phyloP scores from a whole-genome alignment of 2,888 invertebrate species.

The Melanotus villosus region DNA sequence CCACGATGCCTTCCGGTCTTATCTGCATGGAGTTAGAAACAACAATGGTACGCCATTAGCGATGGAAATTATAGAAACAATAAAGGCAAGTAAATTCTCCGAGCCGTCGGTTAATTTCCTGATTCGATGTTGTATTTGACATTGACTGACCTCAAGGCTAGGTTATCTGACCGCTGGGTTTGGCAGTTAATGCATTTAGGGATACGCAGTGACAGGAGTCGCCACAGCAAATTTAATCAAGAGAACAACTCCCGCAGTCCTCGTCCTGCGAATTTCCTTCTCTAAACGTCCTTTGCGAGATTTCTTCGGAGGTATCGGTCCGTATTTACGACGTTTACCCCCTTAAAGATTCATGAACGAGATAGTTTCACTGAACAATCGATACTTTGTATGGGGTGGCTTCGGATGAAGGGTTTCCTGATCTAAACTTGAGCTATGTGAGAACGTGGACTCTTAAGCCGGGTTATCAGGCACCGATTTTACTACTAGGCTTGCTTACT shows the following conservation, averaged over 20 bases:
- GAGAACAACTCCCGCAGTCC: conserved; percentile 52
- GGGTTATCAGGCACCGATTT: conserved; percentile 10
- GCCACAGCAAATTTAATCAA: conserved; percentile 60
- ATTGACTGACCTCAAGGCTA: conserved; percentile 52
- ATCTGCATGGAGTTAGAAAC: not conserved
- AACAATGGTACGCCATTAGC: conserved; percentile 8
- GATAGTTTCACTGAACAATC: conserved; percentile 37
- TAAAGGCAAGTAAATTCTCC: conserved; percentile 18
- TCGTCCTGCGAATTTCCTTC: conserved; percentile 55
- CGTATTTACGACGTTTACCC: conserved; percentile 47
- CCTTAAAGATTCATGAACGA: conserved; percentile 36
- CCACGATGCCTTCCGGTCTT: not conserved
- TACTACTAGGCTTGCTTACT: not conserved
- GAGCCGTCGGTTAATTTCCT: conserved; percentile 37
- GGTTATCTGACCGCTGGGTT: conserved; percentile 53
- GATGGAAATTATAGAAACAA: conserved; percentile 17
- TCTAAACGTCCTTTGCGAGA: conserved; percentile 48
- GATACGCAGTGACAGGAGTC: conserved; percentile 53
- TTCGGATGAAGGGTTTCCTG: conserved; percentile 12
- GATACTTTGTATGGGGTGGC: conserved; percentile 24
- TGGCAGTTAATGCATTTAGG: conserved; percentile 57
- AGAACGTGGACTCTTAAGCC: not conserved
- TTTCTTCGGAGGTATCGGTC: conserved; percentile 31
- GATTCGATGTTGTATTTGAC: conserved; percentile 50
- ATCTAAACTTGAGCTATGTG: conserved; percentile 10